Evolutionary conservation across 2,888 invertebrate species (phyloP), one percentile per base, ranked within the genome.

Genomic region (Ichneumoninae sp.): DNA sequence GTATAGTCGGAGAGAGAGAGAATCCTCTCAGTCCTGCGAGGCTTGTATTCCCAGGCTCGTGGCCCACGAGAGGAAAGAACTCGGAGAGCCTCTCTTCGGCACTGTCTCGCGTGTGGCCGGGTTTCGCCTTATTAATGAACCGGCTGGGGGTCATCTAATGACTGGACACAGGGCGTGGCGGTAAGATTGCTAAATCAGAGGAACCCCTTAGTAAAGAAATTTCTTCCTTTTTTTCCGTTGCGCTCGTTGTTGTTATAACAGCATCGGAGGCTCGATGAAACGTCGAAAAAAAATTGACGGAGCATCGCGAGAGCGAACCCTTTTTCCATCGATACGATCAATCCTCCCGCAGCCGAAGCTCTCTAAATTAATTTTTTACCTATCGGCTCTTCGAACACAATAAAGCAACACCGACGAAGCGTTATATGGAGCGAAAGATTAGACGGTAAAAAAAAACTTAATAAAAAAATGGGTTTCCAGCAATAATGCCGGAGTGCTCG

Each of bases 161-260:
- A 92, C 92, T 91, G 91, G 92, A 92, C 91, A 91, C 88, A 88
- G 91, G 93, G 93, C 93, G 93, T 92, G 93, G 92, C 91, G 88
- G 86, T 81, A 91, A 92, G 93, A 93, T 93, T 92, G 92, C 93
- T 91, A 93, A 92, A 92, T 91, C 90, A 91, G 92, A 89, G 83
- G 65, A 71, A 75, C 44, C 85, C 66, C 36, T 54, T 26, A 40
- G 7, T 13, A 7, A 13, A 33, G 13, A 19, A 30, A 33, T 33
- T n/a, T 63, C 8, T 57, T 26, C 3, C 44, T 47, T 47, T 47
- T 16, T 4, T 47, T 47, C 44, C 40, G 7, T 22, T 36, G n/a
- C 40, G 50, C 66, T 22, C 30, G 70, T 71, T 60, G 36, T 65
- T 65, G 36, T 63, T 79, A 13, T 33, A 52, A n/a, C 33, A 16